Base-by-base conservation (phyloP, 1,140 invertebrate species). In the Lepidurus packardi region DNA sequence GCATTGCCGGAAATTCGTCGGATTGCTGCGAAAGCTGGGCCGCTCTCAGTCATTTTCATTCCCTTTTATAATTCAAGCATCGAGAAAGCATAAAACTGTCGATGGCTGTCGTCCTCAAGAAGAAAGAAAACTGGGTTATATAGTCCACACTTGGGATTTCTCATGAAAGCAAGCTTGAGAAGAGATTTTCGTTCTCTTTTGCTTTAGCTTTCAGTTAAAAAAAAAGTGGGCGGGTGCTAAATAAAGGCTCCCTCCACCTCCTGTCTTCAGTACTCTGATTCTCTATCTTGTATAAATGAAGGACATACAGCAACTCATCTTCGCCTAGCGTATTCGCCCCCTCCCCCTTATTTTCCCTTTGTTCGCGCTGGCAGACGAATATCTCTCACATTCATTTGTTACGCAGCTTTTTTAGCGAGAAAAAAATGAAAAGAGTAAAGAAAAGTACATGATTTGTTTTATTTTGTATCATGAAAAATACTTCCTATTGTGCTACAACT, bases 101-200 rank as follows among this genome's bases (percentile, higher is more conserved):
- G 53, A 65, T 65, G 53, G 53, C 53, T 65, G 16, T 65, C 53
- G 53, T 65, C 53, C 21, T 65, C 8, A 7, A 13, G 53, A 65
- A 65, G 53, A 65, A 65, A 65, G 53, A n/a, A 65, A 65, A 65
- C 53, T 65, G 16, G 16, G 34, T 21, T 13, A 65, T 65, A 65
- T 65, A 65, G 53, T 65, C 53, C 13, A 65, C 53, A 65, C 13
- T 65, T 65, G n/a, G 53, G 53, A 13, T 65, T 65, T 65, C 53
- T 65, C 53, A 65, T 21, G 53, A 65, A 65, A 65, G 53, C 53
- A 16, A n/a, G 16, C 53, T 65, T 65, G 53, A 65, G 21, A 65
- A n/a, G 53, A 65, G 13, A 9, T 9, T 65, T 65, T 65, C 6
- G 21, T 65, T 65, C 13, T 65, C 21, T 65, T 65, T 65, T 21